Evolutionary conservation across 2,113 vertebrate species (phyloP).

Genomic region (Quiscalus mexicanus): DNA sequence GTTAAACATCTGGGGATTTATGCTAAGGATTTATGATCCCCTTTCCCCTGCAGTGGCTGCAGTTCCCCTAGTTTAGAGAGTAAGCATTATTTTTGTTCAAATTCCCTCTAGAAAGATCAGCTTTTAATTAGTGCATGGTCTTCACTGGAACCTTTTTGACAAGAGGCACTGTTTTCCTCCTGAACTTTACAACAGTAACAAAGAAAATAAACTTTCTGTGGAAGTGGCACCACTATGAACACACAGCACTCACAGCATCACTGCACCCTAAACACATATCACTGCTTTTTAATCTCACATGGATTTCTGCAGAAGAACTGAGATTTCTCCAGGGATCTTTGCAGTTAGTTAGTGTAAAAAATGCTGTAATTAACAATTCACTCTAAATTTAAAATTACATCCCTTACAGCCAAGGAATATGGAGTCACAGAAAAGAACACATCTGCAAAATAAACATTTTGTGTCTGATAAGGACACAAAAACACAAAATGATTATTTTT

Average conservation of each 20-base stretch:
- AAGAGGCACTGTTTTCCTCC: neutral
- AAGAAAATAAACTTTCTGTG: neutral
- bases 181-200: neutral
- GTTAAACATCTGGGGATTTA: neutral
- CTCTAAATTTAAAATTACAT: neutral
- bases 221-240: neutral
- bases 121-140: neutral
- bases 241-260: neutral
- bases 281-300: neutral
- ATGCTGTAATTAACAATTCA: neutral
- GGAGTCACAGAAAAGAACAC: neutral
- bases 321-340: neutral
- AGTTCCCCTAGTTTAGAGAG: neutral
- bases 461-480: neutral
- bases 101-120: neutral
- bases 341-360: neutral
- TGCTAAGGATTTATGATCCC: neutral
- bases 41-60: neutral
- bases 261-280: neutral
- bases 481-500: rapidly evolving
- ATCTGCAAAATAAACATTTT: neutral
- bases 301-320: neutral
- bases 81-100: neutral
- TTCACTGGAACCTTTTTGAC: neutral
- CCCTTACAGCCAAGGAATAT: neutral